A percentile compares a stretch with the other conserved stretches of the same genome.
Evolutionary conservation across 2,113 vertebrate species (phyloP).

Genomic region (Progne subis): DNA sequence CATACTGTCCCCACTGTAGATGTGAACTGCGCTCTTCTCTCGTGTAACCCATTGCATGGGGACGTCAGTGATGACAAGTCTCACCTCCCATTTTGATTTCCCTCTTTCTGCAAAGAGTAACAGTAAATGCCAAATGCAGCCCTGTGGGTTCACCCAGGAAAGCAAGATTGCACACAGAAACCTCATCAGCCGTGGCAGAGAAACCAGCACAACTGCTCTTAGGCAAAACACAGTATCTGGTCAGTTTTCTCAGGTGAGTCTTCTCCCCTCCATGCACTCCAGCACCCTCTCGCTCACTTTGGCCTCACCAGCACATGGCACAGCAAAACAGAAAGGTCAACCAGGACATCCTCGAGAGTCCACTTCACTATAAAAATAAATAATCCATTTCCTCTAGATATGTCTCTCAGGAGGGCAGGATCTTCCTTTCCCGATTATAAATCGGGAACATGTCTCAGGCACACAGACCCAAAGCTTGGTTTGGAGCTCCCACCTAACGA

Average conservation of each 20-base stretch:
- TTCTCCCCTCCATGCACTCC: neutral
- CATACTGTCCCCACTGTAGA: neutral
- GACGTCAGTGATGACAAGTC: neutral
- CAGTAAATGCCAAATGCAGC: neutral
- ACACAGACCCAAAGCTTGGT: neutral
- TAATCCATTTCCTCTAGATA: neutral
- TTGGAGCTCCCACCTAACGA: neutral
- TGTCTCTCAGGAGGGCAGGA: neutral
- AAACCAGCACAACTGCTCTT: neutral
- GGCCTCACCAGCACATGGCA: rapidly evolving
- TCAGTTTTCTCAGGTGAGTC: neutral
- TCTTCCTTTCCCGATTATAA: neutral
- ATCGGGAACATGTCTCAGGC: neutral
- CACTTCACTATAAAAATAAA: neutral
- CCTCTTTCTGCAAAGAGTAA: neutral
- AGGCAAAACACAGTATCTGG: neutral
- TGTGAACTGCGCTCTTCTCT: neutral
- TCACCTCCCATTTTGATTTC: neutral
- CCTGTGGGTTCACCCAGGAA: neutral
- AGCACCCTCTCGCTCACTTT: neutral
- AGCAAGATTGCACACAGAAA: neutral
- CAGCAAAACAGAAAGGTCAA: neutral
- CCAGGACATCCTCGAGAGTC: neutral
- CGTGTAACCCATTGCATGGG: rapidly evolving
- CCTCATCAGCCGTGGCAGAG: neutral